phyloP scores from a whole-genome alignment of 2,888 invertebrate genomes.

The Rhyacophila evoluta region DNA sequence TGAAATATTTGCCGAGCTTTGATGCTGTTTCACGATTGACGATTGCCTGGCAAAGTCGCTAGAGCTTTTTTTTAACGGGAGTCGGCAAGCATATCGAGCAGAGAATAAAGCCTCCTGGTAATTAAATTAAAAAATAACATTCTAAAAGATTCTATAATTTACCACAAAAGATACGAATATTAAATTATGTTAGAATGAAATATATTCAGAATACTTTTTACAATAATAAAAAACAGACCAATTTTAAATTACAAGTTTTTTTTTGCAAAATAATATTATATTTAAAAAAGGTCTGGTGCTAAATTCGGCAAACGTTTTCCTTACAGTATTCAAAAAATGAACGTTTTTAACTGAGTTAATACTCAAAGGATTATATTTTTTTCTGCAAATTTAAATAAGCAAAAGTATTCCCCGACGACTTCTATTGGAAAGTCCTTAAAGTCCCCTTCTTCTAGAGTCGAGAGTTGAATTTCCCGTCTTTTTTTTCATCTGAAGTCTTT shows the following conservation, averaged over 20 bases:
- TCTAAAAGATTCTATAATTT: too few relatives aligned
- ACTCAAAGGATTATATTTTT: constrained; percentile 8
- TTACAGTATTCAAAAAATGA: background rate
- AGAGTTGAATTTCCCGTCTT: constrained; percentile 7
- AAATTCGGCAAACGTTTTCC: background rate
- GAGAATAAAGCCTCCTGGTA: too few relatives aligned
- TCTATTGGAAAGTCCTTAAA: constrained; percentile 22
- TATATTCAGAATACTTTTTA: too few relatives aligned
- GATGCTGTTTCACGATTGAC: too few relatives aligned
- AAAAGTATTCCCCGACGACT: constrained; percentile 1
- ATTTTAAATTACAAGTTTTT: background rate
- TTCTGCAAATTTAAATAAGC: background rate
- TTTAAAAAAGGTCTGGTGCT: background rate
- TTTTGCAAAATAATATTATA: background rate
- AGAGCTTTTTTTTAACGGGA: too few relatives aligned
- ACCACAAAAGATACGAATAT: too few relatives aligned
- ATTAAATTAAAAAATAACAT: too few relatives aligned
- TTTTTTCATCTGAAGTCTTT: background rate
- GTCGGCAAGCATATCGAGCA: too few relatives aligned
- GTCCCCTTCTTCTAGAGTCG: background rate
- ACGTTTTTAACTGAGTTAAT: background rate
- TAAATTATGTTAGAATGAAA: too few relatives aligned
- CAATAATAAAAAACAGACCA: background rate
- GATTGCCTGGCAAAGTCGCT: too few relatives aligned
- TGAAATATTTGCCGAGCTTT: too few relatives aligned